Evolutionary conservation across 2,797 vertebrate species (phyloP).

Genomic region (Gymnoscopelus braueri): DNA sequence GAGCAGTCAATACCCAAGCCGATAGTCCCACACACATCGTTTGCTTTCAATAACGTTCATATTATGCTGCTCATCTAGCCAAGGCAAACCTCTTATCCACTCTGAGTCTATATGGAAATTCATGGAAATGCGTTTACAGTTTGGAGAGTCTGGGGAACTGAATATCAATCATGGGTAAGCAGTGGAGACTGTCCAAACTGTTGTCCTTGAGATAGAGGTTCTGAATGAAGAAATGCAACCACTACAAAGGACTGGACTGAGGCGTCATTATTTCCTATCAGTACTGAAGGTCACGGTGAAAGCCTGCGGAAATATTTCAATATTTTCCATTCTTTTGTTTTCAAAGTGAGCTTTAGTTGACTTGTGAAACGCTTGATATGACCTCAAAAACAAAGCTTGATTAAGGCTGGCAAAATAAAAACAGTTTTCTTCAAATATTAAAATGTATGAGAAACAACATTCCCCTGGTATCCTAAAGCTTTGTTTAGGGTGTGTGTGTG

Average conservation of each 20-base stretch:
- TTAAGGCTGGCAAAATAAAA: too few relatives aligned
- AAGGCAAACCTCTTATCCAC: constrained; percentile 78
- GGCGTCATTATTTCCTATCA: constrained; percentile 57
- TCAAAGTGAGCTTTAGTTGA: constrained; percentile 56
- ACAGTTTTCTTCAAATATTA: too few relatives aligned
- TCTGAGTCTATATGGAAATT: constrained; percentile 80
- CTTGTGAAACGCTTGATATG: constrained; percentile 18
- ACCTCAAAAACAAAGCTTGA: too few relatives aligned
- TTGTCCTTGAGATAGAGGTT: not conserved
- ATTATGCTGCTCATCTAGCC: constrained; percentile 78
- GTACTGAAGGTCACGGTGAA: constrained; percentile 65
- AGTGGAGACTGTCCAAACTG: constrained; percentile 54
- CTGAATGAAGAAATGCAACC: constrained; percentile 47
- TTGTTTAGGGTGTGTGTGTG: too few relatives aligned
- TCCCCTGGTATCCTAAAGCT: too few relatives aligned
- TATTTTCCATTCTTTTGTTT: constrained; percentile 28
- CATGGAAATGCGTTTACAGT: constrained; percentile 78
- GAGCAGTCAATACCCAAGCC: constrained; percentile 60
- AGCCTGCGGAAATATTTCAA: constrained; percentile 33
- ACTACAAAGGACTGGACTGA: constrained; percentile 64
- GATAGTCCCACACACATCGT: constrained; percentile 68
- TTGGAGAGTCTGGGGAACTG: constrained; percentile 70
- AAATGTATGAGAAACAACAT: too few relatives aligned
- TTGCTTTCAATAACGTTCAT: constrained; percentile 78
- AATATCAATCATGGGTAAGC: constrained; percentile 80